Evolutionary conservation across 2,797 vertebrate genomes (phyloP).

Genomic region (Eurystomus glaucurus): DNA sequence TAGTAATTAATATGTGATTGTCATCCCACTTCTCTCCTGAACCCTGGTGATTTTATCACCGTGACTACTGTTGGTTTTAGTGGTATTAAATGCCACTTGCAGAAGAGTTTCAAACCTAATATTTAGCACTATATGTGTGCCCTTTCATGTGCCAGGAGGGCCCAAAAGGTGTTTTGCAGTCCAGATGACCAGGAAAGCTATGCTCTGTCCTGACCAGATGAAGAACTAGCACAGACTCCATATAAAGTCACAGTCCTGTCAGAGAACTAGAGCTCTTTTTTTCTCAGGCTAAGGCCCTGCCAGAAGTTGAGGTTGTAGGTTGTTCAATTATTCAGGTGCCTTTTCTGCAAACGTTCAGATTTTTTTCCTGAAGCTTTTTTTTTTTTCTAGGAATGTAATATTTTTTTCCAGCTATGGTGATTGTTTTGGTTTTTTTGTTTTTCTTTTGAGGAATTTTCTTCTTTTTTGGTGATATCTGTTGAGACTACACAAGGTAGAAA

Average conservation of each 20-base stretch:
- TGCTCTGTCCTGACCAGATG: neutral
- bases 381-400: neutral
- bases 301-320: neutral
- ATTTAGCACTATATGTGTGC: rapidly evolving
- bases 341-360: neutral
- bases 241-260: rapidly evolving
- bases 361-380: neutral
- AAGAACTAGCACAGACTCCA: neutral
- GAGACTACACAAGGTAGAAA: neutral
- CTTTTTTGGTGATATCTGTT: neutral
- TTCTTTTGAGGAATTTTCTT: neutral
- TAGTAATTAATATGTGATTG: neutral
- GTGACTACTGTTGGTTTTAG: rapidly evolving
- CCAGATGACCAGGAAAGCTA: neutral
- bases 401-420: rapidly evolving
- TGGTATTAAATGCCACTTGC: neutral
- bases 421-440: neutral
- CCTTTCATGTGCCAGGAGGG: neutral
- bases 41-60: neutral
- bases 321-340: neutral
- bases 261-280: neutral
- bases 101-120: neutral
- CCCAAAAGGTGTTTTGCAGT: neutral
- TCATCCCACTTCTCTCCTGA: neutral
- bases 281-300: neutral